A percentile compares a stretch with the other conserved stretches of the same genome.
phyloP scores from a whole-genome alignment of 2,888 invertebrate genomes.

The Lamellibrachia columna region DNA sequence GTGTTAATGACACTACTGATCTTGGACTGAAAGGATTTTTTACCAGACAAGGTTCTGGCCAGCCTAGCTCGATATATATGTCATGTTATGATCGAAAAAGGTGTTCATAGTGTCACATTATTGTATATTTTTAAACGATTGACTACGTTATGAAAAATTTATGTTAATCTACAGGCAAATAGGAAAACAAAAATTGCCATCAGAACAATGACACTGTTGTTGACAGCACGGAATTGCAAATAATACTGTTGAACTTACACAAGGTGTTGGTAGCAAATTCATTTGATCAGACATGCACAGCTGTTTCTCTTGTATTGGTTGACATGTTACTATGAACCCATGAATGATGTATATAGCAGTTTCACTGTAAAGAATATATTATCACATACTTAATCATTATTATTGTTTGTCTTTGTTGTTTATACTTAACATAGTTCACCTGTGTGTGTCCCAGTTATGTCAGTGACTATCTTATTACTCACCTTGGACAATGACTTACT shows the following conservation, averaged over 20 bases:
- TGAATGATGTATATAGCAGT: slow-evolving; percentile 11
- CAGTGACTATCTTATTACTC: too few relatives aligned
- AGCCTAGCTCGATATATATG: not conserved
- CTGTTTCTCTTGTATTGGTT: not conserved
- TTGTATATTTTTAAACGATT: not conserved
- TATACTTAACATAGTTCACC: not conserved
- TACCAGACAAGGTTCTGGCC: not conserved
- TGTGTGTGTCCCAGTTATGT: too few relatives aligned
- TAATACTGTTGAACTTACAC: not conserved
- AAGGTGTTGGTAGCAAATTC: slow-evolving; percentile 12
- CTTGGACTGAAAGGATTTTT: not conserved
- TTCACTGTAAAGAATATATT: not conserved
- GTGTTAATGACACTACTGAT: not conserved
- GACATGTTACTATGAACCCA: not conserved
- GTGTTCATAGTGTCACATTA: not conserved
- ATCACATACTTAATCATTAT: not conserved
- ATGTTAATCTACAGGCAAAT: not conserved
- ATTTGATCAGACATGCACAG: not conserved
- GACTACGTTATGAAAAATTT: not conserved
- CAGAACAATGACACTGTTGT: not conserved
- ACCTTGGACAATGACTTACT: too few relatives aligned
- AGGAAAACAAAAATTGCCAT: not conserved
- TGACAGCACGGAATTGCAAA: not conserved
- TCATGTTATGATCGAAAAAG: not conserved
- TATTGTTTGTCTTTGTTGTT: not conserved